Percentiles rank a stretch among this genome's conserved stretches.
Conservation (phyloP, 2,113 vertebrate genomes). For the Gobius niger region DNA sequence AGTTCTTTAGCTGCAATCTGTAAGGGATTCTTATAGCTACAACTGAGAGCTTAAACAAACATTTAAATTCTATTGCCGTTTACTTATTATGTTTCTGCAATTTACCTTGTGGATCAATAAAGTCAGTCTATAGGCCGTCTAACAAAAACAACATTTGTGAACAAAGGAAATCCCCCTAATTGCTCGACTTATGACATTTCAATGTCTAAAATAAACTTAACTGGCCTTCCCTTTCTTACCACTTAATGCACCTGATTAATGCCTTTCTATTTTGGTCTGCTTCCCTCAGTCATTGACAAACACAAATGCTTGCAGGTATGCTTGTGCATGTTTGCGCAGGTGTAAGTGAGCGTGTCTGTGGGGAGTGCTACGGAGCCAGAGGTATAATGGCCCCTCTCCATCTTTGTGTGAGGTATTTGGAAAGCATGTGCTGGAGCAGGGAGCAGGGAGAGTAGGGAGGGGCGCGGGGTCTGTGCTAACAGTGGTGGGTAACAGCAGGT, state of each 20-base stretch:
- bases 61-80: too few relatives aligned
- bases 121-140: too few relatives aligned
- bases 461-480: conserved; percentile 45
- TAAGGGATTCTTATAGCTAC: too few relatives aligned
- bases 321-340: conserved; percentile 23
- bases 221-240: too few relatives aligned
- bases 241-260: background rate
- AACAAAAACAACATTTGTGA: too few relatives aligned
- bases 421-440: conserved; percentile 45
- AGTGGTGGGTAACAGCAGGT: conserved; percentile 62
- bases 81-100: too few relatives aligned
- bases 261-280: background rate
- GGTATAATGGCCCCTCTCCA: conserved; percentile 63
- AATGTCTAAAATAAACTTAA: too few relatives aligned
- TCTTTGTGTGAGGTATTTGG: conserved; percentile 63
- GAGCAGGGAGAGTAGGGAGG: background rate
- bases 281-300: conserved; percentile 3
- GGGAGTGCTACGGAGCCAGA: conserved; percentile 54
- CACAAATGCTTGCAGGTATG: conserved; percentile 20
- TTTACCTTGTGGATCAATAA: too few relatives aligned
- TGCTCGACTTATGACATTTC: too few relatives aligned
- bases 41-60: too few relatives aligned
- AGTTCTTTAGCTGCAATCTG: too few relatives aligned
- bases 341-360: conserved; percentile 35
- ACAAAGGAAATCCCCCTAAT: too few relatives aligned